Conservation (phyloP, 1,140 invertebrate genomes). For the Saccostrea echinata region DNA sequence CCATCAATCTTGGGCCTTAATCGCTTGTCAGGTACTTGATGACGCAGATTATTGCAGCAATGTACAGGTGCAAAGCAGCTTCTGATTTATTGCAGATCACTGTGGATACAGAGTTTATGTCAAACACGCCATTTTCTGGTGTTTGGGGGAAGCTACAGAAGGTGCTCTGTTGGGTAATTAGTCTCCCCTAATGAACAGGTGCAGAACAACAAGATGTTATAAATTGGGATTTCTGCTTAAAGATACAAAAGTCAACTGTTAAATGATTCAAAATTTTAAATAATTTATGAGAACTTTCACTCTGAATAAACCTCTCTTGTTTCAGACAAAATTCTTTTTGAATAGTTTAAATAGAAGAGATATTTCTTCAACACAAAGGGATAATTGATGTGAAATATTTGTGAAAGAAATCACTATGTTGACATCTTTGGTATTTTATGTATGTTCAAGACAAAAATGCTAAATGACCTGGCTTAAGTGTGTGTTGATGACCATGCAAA, state of each 20-base stretch:
- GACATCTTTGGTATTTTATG: background rate
- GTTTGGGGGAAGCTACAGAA: background rate
- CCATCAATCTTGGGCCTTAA: background rate
- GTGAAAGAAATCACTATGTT: background rate
- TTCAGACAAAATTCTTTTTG: background rate
- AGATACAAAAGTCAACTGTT: conserved; percentile 37
- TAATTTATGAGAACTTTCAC: conserved; percentile 21
- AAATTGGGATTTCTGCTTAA: background rate
- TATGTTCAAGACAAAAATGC: background rate
- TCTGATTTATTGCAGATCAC: conserved; percentile 26
- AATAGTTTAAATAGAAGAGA: conserved; percentile 4
- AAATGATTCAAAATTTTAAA: conserved; percentile 24
- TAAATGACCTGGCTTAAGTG: background rate
- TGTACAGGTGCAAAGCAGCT: background rate
- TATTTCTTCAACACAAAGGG: background rate
- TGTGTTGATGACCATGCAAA: background rate
- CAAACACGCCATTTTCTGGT: background rate
- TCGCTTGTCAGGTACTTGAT: background rate
- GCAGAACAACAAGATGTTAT: conserved; percentile 29
- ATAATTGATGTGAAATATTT: background rate
- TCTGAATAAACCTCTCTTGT: background rate
- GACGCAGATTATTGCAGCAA: conserved; percentile 19
- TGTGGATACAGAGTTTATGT: background rate
- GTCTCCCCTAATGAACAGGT: background rate
- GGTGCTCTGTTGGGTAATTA: conserved; percentile 22